Base-by-base conservation (phyloP, 1,140 invertebrate genomes). In the Drosophila sulfurigaster region DNA sequence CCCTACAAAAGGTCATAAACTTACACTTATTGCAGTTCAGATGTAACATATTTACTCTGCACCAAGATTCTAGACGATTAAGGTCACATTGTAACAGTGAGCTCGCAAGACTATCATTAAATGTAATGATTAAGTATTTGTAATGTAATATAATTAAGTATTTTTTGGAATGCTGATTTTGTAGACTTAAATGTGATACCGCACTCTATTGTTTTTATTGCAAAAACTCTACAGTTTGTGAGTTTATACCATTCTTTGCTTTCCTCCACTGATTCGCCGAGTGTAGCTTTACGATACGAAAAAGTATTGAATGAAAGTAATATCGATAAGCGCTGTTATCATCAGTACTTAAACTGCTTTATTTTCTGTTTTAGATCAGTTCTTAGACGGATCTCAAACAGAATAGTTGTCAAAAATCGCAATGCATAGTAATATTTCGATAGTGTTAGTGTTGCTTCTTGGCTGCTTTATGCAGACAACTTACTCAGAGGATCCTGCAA, bases 291-390 rank as follows among this genome's bases (percentile, higher is more conserved):
- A 57, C 46, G 1, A 13, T 6, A 15, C 8, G 8, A 10, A 25
- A 49, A 45, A 35, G 32, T 7, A 48, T 13, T 1, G 11, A 25
- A 58, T 58, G 56, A 48, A 38, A 35, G 15, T 15, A 3, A 6
- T 11, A 35, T 20, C 5, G 48, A 52, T 62, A 69, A 60, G 56
- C 56, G 46, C 25, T 20, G 11, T 16, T 20, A n/a, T 10, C 15
- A 32, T 52, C 6, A n/a, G 25, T 69, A 69, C 51, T 52, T 62
- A 52, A 62, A 46, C 8, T 11, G 8, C 7, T 7, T 5, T 2
- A 25, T 8, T 41, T 16, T 0, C 10, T 8, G 3, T 3, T 4
- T 8, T 13, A 7, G 13, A 32, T 60, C 57, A 69, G 67, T 69
- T 45, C 48, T 13, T 2, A 1, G 20, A 51, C 48, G 35, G 11